Percentiles rank a stretch among this genome's conserved stretches.
Evolutionary conservation across 1,140 invertebrate genomes (phyloP).

Genomic region (Cyclargus thomasi): DNA sequence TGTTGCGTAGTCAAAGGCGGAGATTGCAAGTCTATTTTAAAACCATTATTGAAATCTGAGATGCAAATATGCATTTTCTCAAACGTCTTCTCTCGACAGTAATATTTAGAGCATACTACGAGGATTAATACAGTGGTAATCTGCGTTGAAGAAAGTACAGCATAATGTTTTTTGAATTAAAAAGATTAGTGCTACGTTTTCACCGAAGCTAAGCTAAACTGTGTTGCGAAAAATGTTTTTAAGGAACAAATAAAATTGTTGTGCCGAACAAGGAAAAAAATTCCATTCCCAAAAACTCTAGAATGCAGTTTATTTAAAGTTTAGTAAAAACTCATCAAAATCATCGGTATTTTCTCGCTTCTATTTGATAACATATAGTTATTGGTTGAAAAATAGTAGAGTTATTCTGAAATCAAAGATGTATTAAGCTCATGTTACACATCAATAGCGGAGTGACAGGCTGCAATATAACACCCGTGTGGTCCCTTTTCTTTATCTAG

Average conservation of each 20-base stretch:
- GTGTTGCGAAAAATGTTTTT: no score
- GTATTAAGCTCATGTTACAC: not conserved
- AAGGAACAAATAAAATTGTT: no score
- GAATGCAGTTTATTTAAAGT: no score
- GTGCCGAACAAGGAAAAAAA: no score
- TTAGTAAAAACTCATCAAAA: no score
- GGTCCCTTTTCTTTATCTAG: not conserved
- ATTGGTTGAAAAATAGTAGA: not conserved
- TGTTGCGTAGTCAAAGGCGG: no score
- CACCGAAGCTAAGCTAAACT: no score
- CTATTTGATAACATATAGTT: no score
- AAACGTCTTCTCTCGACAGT: not conserved
- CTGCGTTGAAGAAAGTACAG: not conserved
- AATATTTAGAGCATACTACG: not conserved
- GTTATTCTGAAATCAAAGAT: not conserved
- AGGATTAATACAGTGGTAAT: not conserved
- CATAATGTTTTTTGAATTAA: no score
- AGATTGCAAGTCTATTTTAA: not conserved
- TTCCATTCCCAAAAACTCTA: no score
- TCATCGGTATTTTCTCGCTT: no score
- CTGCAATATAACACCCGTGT: not conserved
- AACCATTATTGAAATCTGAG: not conserved
- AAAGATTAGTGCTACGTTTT: no score
- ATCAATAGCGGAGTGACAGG: not conserved
- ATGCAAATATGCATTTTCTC: not conserved